A percentile compares a stretch with the other conserved stretches of the same genome.
phyloP scores from a whole-genome alignment of 2,113 vertebrate species.

The Channa maculata region DNA sequence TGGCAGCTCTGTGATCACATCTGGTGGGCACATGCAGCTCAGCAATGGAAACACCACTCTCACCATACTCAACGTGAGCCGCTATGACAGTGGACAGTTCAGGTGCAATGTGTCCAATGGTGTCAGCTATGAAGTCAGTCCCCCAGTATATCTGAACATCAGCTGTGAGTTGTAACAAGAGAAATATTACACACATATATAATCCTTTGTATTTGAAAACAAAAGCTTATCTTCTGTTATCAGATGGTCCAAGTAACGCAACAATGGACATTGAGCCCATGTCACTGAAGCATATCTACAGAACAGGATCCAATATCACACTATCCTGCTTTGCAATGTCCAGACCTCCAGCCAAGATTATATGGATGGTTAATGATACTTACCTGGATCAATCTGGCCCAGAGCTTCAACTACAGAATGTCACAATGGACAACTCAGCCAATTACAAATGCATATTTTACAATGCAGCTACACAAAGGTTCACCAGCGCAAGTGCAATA shows the following conservation, averaged over 20 bases:
- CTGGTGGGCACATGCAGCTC: conserved; percentile 26
- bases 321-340: conserved; percentile 74
- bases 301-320: conserved; percentile 67
- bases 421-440: conserved; percentile 52
- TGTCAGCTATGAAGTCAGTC: conserved; percentile 58
- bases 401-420: conserved; percentile 46
- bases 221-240: not conserved
- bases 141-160: conserved; percentile 60
- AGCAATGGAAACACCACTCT: conserved; percentile 51
- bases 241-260: conserved; percentile 77
- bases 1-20: conserved; percentile 36
- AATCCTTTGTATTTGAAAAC: not conserved
- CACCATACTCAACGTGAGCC: conserved; percentile 62
- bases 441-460: conserved; percentile 73
- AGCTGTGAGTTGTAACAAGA: conserved; percentile 77
- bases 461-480: conserved; percentile 70
- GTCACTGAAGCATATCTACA: not conserved
- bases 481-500: conserved; percentile 14
- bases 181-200: not conserved
- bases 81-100: conserved; percentile 66
- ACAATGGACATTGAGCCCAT: conserved; percentile 46
- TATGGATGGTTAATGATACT: conserved; percentile 66
- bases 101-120: conserved; percentile 73
- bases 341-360: conserved; percentile 60
- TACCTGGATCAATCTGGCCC: conserved; percentile 20